Percentiles rank a stretch among this genome's conserved stretches.
Evolutionary conservation across 2,113 vertebrate species (phyloP).

Genomic region (Melanerpes formicivorus): DNA sequence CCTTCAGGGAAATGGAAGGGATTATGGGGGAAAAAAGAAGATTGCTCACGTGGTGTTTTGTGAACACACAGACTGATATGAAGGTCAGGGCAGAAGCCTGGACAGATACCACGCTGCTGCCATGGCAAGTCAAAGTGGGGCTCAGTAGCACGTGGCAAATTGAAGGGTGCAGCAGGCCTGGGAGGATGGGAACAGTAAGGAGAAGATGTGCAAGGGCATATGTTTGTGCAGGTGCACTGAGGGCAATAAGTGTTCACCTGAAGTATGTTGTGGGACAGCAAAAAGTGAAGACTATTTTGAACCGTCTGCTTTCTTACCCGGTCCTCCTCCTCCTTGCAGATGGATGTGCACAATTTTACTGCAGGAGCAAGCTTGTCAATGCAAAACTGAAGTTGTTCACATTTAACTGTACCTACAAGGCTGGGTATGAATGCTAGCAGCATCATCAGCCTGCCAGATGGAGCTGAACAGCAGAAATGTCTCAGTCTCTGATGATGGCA

Average conservation of each 20-base stretch:
- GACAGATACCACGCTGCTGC: neutral
- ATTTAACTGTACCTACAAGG: neutral
- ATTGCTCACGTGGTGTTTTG: neutral
- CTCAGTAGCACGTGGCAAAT: neutral
- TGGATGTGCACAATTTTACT: neutral
- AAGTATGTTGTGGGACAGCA: neutral
- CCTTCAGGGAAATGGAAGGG: neutral
- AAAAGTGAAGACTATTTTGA: neutral
- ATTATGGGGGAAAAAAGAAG: neutral
- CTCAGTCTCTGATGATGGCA: neutral
- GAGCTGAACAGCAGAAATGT: neutral
- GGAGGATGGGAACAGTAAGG: neutral
- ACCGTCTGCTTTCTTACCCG: neutral
- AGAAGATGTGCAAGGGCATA: neutral
- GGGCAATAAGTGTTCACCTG: neutral
- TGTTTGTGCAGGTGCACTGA: neutral
- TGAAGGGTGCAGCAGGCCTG: neutral
- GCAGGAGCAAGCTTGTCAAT: neutral
- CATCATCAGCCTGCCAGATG: neutral
- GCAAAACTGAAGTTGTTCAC: neutral
- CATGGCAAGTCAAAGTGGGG: neutral
- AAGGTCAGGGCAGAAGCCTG: neutral
- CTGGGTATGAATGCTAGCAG: neutral
- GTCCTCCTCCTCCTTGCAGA: neutral
- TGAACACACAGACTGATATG: neutral